Evolutionary conservation across 2,888 invertebrate species (phyloP), one percentile per base, ranked within the genome.

Genomic region (Hyles lineata): DNA sequence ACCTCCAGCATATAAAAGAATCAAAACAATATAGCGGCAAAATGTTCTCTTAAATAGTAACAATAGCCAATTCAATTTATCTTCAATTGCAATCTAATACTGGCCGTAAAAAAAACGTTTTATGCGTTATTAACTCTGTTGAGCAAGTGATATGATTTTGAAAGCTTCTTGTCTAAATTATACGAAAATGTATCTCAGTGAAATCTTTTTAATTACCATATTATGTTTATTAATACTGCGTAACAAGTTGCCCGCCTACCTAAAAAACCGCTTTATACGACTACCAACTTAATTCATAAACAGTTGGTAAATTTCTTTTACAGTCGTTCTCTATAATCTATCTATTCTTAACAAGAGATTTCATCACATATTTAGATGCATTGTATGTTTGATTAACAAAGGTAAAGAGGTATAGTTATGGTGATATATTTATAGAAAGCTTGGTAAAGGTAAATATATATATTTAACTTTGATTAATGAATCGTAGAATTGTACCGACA

Each of bases 31-130:
- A n/a, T n/a, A n/a, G n/a, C 7, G 55, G 7, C 55, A 17, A n/a
- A 55, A 55, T 55, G 55, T 55, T 55, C 6, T 55, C n/a, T 7
- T 8, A 55, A n/a, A n/a, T 6, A 6, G 55, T 55, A 55, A 55
- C 55, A 55, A 55, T n/a, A 55, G 55, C 55, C 55, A 8, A 6
- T 55, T n/a, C n/a, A n/a, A 5, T n/a, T 55, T 55, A 55, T 55
- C 55, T 55, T 55, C 55, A n/a, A 55, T 55, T 55, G 55, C 55
- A 55, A 55, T 55, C 55, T 55, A 55, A 55, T n/a, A 55, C 55
- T 55, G 52, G 19, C 17, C 52, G 55, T 55, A n/a, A 55, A 29
- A n/a, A 55, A 29, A n/a, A 55, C 55, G 55, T 55, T 55, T n/a
- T 19, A 55, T n/a, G 55, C 55, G 55, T 55, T 55, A 55, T 55